Base-by-base conservation (phyloP, 2,888 invertebrate genomes). In the Coelogynopora nodosa region DNA sequence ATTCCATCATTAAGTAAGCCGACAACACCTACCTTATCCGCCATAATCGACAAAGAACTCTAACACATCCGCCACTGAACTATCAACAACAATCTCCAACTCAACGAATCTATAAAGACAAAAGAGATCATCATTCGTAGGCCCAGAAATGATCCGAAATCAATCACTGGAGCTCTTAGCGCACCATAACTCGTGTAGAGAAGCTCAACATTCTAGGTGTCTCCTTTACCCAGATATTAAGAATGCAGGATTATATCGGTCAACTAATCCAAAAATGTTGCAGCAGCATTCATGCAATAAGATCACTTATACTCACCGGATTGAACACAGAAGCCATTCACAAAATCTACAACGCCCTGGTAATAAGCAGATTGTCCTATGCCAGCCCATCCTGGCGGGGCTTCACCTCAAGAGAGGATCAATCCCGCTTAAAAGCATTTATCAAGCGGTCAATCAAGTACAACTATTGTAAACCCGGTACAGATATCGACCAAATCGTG, bases 21-120 rank as follows among this genome's bases (percentile, higher is more conserved):
- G 82, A 82, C 28, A 29, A 82, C 28, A 82, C 29, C 30, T 82
- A 82, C 82, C 29, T 82, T 23, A 18, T 80, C 81, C 10, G 29
- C 23, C 23, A 80, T 5, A 23, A 28, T 27, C 23, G 29, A 23
- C 23, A 23, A 23, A 80, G 81, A 80, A 80, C 81, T 80, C 2
- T 5, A 80, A 80, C 10, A 80, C 81, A 80, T 80, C 81, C 10
- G 81, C 23, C 29, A n/a, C 5, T 80, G 81, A 23, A 23, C 81
- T 27, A 28, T 13, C 29, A 80, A 80, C 5, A 23, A 28, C 81
- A 80, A 80, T 80, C 81, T 80, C 5, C 23, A 80, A 80, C 29
- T 80, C 5, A 80, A 80, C 29, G 29, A 80, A 80, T 80, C 81
- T n/a, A n/a, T n/a, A 13, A 80, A 80, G 29, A 23, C 23, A 23